Evolutionary conservation across 2,888 invertebrate genomes (phyloP), one percentile per base, ranked within the genome.

Genomic region (Dicycla oo): DNA sequence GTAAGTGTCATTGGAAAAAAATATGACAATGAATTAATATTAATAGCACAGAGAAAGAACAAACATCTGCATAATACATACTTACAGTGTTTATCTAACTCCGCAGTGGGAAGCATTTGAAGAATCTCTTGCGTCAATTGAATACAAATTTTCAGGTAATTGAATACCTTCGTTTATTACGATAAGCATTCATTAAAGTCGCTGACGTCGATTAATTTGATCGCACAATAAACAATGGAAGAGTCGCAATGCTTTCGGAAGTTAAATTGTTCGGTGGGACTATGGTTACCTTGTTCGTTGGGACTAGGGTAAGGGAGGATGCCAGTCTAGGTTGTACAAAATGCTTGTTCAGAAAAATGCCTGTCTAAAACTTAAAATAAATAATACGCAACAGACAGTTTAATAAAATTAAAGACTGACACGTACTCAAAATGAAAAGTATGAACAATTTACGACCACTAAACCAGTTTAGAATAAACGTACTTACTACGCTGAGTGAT

Each of bases 141-240:
- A 38, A 30, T 61, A 26, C 40, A 67, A 51, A 80, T 79, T 80
- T 64, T 75, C 75, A 63, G 30, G 45, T 75, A 75, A 75, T 75
- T 70, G 47, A 67, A 67, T 67, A 60, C 51, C 40, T 64, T 51
- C 30, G 65, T 30, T 78, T 73, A 62, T 73, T 49, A 45, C 65
- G 43, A 64, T 49, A 38, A 45, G 63, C 63, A 64, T 80, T 75
- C 58, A 65, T 60, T 75, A 60, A 56, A 75, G 30, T 70, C n/a
- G 40, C 54, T 67, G 66, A 43, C 53, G 63, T 53, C 38, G 40
- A 80, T 80, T 70, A 10, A 68, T 60, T 69, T 51, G 43, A 38
- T 61, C 40, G 47, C 20, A 74, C 63, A 79, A 64, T 80, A 67
- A 71, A 79, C 80, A 75, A 80, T 68, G 75, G 47, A 15, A 40